These are phyloP conservation scores for Tachysurus fulvidraco DNA, from an alignment of 2,113 vertebrate genomes.

Conservation along the genomic window DNA sequence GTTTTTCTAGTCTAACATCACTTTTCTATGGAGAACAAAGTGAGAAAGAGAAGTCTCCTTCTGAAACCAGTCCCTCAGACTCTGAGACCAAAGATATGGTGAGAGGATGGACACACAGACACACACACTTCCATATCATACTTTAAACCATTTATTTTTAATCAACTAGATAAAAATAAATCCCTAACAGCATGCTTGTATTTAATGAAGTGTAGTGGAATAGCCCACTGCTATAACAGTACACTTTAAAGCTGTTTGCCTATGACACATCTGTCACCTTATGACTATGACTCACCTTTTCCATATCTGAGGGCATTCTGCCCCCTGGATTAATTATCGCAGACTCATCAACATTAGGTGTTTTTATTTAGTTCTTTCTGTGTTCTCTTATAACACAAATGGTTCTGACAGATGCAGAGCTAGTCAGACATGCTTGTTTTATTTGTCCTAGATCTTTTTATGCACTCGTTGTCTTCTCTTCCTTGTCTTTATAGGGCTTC, in stretches of 20 bases:
- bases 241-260: neutral
- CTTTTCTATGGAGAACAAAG: constrained; percentile 95
- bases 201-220: neutral
- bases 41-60: constrained; percentile 93
- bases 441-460: constrained; percentile 53
- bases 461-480: constrained; percentile 53
- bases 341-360: constrained; percentile 33
- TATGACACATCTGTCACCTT: neutral
- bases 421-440: constrained; percentile 53
- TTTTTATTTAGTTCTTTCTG: constrained; percentile 30
- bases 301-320: constrained; percentile 18
- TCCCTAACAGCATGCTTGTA: neutral
- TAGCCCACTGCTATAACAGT: neutral
- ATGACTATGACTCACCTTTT: constrained; percentile 19
- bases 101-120: constrained; percentile 46
- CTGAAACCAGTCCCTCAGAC: constrained; percentile 87
- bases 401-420: constrained; percentile 51
- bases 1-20: constrained; percentile 81
- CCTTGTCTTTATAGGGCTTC: constrained; percentile 81
- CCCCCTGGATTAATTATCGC: constrained; percentile 18
- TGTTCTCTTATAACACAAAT: constrained; percentile 37
- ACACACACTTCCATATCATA: neutral
- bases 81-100: constrained; percentile 87
- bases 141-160: neutral
- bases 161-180: neutral